Evolutionary conservation across 2,797 vertebrate species (phyloP).

Genomic region (Cyclura pinguis): DNA sequence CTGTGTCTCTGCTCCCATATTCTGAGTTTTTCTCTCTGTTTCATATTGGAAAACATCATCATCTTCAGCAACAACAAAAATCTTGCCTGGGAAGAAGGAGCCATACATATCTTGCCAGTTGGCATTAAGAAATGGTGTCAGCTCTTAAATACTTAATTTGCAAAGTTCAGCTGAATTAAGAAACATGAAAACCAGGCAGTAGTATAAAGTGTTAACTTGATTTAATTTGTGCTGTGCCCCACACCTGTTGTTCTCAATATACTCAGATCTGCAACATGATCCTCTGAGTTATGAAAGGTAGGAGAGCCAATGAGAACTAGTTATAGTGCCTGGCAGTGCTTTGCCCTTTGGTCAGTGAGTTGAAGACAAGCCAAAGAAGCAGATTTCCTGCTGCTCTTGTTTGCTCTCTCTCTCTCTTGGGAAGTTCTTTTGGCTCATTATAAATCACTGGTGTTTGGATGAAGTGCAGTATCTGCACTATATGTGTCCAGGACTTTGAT

Average conservation of each 20-base stretch:
- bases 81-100: not conserved
- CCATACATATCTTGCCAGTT: not conserved
- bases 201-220: conserved; percentile 66
- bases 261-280: conserved; percentile 76
- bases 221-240: conserved; percentile 69
- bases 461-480: too few relatives aligned
- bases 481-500: too few relatives aligned
- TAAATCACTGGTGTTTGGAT: not conserved
- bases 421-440: not conserved
- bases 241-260: conserved; percentile 84
- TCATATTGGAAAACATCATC: not conserved
- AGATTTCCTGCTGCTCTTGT: not conserved
- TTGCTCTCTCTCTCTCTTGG: not conserved
- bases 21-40: not conserved
- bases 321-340: conserved; percentile 31
- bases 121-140: conserved; percentile 18
- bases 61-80: not conserved
- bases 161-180: conserved; percentile 51
- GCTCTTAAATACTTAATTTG: conserved; percentile 48
- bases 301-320: conserved; percentile 54
- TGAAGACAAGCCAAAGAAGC: conserved; percentile 63
- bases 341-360: conserved; percentile 47
- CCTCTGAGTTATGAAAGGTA: conserved; percentile 45
- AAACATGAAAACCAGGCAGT: conserved; percentile 59
- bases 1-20: too few relatives aligned